Conservation (phyloP, 2,888 invertebrate genomes). For the Heteropelma amictum region DNA sequence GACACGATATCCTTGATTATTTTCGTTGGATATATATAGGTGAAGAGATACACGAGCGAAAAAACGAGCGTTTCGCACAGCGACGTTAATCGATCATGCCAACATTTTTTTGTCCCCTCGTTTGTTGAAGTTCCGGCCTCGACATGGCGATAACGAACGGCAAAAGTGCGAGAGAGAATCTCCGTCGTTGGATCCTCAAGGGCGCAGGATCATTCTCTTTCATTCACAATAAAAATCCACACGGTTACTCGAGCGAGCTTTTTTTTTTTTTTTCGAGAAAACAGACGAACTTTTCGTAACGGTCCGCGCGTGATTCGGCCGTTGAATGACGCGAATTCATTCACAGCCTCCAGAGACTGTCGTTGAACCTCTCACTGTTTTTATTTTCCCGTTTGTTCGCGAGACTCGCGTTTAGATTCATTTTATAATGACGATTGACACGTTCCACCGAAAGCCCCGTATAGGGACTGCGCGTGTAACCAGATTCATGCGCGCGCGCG, state of each 20-base stretch:
- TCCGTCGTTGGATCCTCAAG: constrained; percentile 29
- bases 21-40: neutral
- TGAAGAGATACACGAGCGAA: neutral
- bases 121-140: neutral
- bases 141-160: neutral
- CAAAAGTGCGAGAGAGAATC: constrained; percentile 7
- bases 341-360: no score
- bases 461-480: constrained; percentile 25
- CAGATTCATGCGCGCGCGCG: constrained; percentile 30
- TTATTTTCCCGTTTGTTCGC: neutral
- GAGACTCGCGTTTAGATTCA: neutral
- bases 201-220: constrained; percentile 29
- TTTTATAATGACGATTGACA: constrained; percentile 25
- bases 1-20: constrained; percentile 40
- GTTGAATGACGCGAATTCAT: no score
- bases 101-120: constrained; percentile 7
- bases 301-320: no score
- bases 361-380: neutral
- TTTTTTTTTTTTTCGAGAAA: neutral
- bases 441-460: constrained; percentile 49
- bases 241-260: neutral
- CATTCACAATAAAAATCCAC: neutral
- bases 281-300: no score
- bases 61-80: neutral
- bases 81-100: neutral